Base-by-base conservation (phyloP, 2,888 invertebrate species). In the Pecten maximus region DNA sequence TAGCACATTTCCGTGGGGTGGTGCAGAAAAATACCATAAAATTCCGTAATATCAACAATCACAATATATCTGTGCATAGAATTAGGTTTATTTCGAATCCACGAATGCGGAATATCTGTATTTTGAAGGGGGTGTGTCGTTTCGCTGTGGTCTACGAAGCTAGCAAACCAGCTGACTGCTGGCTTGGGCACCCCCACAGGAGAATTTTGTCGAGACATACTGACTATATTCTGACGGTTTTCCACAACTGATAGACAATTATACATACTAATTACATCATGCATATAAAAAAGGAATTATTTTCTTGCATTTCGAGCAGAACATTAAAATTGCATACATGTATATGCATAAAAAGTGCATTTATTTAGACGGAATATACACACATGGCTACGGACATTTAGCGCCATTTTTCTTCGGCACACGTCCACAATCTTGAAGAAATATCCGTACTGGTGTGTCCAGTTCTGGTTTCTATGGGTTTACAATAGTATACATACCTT, bases 391-490 rank as follows among this genome's bases (percentile, higher is more conserved):
- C 74, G 87, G 90, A 89, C 90, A 90, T 94, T 94, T 94, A 94
- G 94, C 94, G 94, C 95, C 95, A 94, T 95, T 94, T 94, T 94
- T 54, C 54, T 92, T 90, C 92, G 91, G 89, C 91, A 92, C 92
- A 93, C 91, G 92, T 91, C 91, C 89, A 92, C 92, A 91, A 91
- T 88, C 40, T 50, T 35, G 88, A 40, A 28, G 16, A 39, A 39
- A 87, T 40, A 87, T 35, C 12, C 19, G 16, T n/a, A 40, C 40
- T 50, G 50, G 16, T 86, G 10, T 19, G 40, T 28, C 16, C 16
- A 89, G 40, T 19, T 19, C 19, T n/a, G 28, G 54, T 54, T 88
- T 12, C 88, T n/a, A 87, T 16, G 16, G 48, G 44, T 40, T 19
- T 89, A 90, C n/a, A 60, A n/a, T 87, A 90, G 90, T 89, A 86